Conservation (phyloP, 2,888 invertebrate species). For the Drosophila neonasuta region DNA sequence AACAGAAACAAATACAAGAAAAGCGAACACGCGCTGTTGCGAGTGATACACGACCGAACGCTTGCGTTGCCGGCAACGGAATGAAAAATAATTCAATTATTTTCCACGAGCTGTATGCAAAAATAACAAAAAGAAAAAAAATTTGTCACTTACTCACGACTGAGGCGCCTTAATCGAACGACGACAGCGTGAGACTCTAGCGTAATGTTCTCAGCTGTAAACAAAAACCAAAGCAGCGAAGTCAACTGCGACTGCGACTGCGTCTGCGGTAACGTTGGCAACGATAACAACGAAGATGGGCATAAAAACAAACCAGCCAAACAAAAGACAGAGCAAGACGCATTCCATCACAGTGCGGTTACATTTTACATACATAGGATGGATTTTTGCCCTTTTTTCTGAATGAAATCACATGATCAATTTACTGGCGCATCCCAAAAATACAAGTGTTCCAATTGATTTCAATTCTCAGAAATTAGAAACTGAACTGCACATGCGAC, state of each 20-base stretch:
- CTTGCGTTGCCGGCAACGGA: constrained; percentile 72
- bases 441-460: constrained; percentile 53
- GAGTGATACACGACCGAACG: constrained; percentile 61
- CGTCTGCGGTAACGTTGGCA: constrained; percentile 52
- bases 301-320: constrained; percentile 46
- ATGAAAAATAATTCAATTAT: constrained; percentile 77
- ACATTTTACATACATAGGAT: constrained; percentile 3
- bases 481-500: constrained; percentile 61
- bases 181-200: constrained; percentile 12
- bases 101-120: constrained; percentile 62
- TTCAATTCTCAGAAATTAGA: constrained; percentile 73
- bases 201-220: constrained; percentile 47
- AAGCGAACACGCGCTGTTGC: background rate
- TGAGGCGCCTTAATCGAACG: constrained; percentile 42
- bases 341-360: constrained; percentile 13
- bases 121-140: constrained; percentile 16
- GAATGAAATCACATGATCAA: constrained; percentile 55
- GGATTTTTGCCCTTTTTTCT: constrained; percentile 2
- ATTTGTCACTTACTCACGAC: constrained; percentile 50
- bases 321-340: constrained; percentile 5
- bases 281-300: constrained; percentile 44
- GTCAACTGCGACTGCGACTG: constrained; percentile 17
- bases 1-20: background rate
- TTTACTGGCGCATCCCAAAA: constrained; percentile 23
- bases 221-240: constrained; percentile 52